Evolutionary conservation across 1,140 invertebrate genomes (phyloP), one percentile per base, ranked within the genome.

Genomic region (Drosophila setifemur): DNA sequence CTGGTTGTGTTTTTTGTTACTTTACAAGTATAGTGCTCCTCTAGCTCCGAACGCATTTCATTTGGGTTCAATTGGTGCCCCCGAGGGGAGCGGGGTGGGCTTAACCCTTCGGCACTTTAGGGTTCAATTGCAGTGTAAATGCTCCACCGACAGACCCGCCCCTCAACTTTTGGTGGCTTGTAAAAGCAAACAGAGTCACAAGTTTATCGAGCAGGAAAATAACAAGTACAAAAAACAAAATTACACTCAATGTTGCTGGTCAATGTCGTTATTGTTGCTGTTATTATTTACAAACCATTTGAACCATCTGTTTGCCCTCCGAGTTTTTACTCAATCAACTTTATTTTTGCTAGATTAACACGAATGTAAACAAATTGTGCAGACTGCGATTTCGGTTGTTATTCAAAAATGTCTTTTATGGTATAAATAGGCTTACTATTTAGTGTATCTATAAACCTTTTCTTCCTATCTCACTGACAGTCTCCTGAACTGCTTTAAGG

Each of bases 121-220:
- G 64, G 79, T 85, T 85, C 70, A 85, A 83, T 78, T 78, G 78
- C 78, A 71, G 58, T 73, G 67, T 83, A 73, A 83, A 70, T 77
- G 78, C 67, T 68, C 53, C 69, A 64, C 11, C 21, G 11, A 21
- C 3, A 14, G 11, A 23, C 4, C 23, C 31, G 9, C 21, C 39
- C 26, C 28, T 11, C 26, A 28, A 63, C 35, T 42, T 40, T 31
- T 7, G 40, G 53, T 53, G 66, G 71, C 39, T 63, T 47, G 61
- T 72, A 76, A 83, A 77, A 50, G 39, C 39, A 74, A 60, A 68
- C 60, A 48, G 47, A 83, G 77, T 81, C 67, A 71, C 76, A 52
- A 73, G 64, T 70, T 66, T 66, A 75, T 75, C 53, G 44, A 61
- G 31, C 33, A 55, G 40, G 44, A 61, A 47, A 39, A 28, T 28